Evolutionary conservation across 2,888 invertebrate species (phyloP).

Genomic region (Macrophya annulata): DNA sequence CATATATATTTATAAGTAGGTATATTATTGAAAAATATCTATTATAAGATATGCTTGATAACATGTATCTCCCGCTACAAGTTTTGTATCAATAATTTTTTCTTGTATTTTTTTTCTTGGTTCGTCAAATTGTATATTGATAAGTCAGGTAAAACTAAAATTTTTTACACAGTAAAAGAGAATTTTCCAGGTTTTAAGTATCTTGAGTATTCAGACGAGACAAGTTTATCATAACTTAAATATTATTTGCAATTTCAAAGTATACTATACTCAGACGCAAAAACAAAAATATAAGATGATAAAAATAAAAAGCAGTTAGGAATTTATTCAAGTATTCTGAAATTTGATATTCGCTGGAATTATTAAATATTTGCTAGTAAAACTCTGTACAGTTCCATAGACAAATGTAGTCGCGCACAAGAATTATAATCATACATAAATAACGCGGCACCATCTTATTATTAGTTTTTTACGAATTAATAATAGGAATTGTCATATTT

Average conservation of each 20-base stretch:
- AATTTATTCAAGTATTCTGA: neutral
- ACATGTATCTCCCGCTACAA: neutral
- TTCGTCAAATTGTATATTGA: constrained; percentile 20
- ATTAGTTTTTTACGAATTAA: neutral
- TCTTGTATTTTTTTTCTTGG: no score
- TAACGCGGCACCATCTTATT: neutral
- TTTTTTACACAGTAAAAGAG: constrained; percentile 4
- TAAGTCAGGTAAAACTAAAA: neutral
- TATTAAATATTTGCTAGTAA: neutral
- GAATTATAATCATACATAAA: neutral
- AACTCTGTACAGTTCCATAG: neutral
- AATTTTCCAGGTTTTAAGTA: neutral
- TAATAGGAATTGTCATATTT: neutral
- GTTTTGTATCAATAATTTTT: neutral
- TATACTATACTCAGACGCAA: neutral
- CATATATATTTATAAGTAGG: neutral
- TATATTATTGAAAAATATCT: neutral
- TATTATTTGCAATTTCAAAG: neutral
- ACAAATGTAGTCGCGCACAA: neutral
- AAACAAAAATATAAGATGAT: neutral
- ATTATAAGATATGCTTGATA: neutral
- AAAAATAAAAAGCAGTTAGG: neutral
- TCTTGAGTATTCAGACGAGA: constrained; percentile 12
- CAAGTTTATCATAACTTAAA: neutral
- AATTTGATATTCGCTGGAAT: constrained; percentile 22